Evolutionary conservation across 1,140 invertebrate genomes (phyloP), one percentile per base, ranked within the genome.

Genomic region (Drosophila murphyi): DNA sequence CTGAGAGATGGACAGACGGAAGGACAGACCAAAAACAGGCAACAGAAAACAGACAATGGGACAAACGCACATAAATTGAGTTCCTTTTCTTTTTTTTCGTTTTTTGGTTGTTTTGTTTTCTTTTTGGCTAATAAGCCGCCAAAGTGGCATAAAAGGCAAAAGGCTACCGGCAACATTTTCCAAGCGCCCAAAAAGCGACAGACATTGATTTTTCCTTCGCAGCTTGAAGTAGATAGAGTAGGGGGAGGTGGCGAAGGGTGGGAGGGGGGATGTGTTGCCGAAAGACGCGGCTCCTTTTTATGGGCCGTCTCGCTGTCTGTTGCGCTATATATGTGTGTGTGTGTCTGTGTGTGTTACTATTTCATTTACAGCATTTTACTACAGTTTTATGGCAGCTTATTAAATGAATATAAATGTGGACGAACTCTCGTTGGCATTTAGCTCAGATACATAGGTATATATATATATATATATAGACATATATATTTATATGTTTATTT

Each of bases 301-400:
- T 88, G 83, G 72, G 45, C 39, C 68, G 79, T 86, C 68, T 76
- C 60, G 71, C 35, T 52, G 67, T 71, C 67, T 64, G 60, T 32
- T 76, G 71, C 56, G 60, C n/a, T 72, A 35, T 70, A 54, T 64
- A 62, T 57, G 47, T 57, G 31, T 52, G 63, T 51, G 45, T 56
- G 39, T 69, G 65, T 50, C 60, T 87, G 61, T 65, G 61, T 76
- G 55, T 65, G 55, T 48, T 79, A 79, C 83, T 87, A 88, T 86
- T 87, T 87, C 79, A 87, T 87, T 87, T 87, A 87, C 82, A 78
- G 78, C 82, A 76, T 82, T 87, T 82, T 87, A 88, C 82, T 87
- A 87, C 83, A 88, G 83, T 87, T 88, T 87, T 87, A 88, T 88
- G 83, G 80, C 34, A 60, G 83, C 82, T 87, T 87, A 87, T 87